Evolutionary conservation across 92 coral and sea anemone genomes (phyloP).

Genomic region (Porites rus): DNA sequence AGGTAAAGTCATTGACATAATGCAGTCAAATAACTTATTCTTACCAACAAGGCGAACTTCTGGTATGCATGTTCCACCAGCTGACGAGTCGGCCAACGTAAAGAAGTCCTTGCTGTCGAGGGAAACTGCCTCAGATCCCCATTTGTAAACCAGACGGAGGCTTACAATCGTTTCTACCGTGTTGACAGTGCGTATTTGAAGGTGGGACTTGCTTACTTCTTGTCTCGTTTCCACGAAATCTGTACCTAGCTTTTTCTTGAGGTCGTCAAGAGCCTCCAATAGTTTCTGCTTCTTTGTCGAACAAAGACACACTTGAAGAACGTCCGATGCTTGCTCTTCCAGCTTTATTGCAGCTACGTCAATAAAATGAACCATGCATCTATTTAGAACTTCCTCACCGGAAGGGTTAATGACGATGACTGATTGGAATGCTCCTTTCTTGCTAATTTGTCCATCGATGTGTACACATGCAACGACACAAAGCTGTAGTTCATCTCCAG

Average conservation of each 20-base stretch:
- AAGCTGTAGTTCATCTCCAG: not conserved
- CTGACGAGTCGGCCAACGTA: not conserved
- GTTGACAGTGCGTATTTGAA: not conserved
- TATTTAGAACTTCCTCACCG: not conserved
- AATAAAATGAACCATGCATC: not conserved
- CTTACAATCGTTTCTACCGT: not conserved
- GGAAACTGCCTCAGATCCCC: conserved; percentile 12
- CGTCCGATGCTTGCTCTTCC: not conserved
- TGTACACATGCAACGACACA: not conserved
- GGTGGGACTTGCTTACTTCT: not conserved
- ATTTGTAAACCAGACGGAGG: conserved; percentile 14
- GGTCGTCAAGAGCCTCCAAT: not conserved
- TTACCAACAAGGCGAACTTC: not conserved
- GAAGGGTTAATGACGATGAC: not conserved
- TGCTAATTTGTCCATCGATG: not conserved
- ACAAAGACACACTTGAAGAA: not conserved
- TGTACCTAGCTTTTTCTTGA: not conserved
- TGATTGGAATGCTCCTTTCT: conserved; percentile 8
- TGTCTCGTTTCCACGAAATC: not conserved
- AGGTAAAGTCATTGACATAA: no score
- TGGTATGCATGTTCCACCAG: not conserved
- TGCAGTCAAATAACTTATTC: no score
- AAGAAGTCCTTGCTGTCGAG: conserved; percentile 21
- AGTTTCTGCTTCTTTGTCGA: conserved; percentile 6
- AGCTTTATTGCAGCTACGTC: not conserved